Evolutionary conservation across 2,113 vertebrate genomes (phyloP).

Genomic region (Furnarius figulus): DNA sequence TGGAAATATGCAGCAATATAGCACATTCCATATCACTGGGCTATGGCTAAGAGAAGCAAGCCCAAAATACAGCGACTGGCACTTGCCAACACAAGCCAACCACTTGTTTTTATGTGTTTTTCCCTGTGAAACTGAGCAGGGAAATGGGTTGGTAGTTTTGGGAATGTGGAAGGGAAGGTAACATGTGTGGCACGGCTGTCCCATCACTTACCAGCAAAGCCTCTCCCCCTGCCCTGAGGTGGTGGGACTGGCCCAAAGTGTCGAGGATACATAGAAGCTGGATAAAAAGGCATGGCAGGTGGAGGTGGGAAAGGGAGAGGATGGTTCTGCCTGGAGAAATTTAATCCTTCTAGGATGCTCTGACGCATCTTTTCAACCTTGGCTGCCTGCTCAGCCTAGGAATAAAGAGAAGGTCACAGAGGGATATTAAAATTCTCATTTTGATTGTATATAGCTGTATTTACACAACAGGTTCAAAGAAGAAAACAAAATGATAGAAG

Average conservation of each 20-base stretch:
- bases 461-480: background rate
- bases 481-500: background rate
- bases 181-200: fast-evolving
- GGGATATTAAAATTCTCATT: background rate
- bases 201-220: constrained; percentile 83
- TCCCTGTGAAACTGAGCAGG: background rate
- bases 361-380: constrained; percentile 97
- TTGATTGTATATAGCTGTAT: background rate
- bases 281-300: constrained; percentile 91
- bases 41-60: background rate
- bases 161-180: background rate
- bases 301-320: constrained; percentile 86
- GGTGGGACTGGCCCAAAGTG: constrained; percentile 86
- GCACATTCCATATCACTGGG: background rate
- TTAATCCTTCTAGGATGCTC: constrained; percentile 94
- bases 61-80: background rate
- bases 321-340: constrained; percentile 87
- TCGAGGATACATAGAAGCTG: constrained; percentile 84
- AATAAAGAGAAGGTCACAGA: constrained; percentile 46
- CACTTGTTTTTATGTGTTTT: background rate
- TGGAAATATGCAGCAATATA: background rate
- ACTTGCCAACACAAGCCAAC: background rate
- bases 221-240: constrained; percentile 85
- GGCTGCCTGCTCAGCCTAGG: constrained; percentile 87
- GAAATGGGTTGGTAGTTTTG: background rate